Evolutionary conservation across 2,888 invertebrate genomes (phyloP), one percentile per base, ranked within the genome.

Genomic region (Pseudococcus jackbeardsleyi): DNA sequence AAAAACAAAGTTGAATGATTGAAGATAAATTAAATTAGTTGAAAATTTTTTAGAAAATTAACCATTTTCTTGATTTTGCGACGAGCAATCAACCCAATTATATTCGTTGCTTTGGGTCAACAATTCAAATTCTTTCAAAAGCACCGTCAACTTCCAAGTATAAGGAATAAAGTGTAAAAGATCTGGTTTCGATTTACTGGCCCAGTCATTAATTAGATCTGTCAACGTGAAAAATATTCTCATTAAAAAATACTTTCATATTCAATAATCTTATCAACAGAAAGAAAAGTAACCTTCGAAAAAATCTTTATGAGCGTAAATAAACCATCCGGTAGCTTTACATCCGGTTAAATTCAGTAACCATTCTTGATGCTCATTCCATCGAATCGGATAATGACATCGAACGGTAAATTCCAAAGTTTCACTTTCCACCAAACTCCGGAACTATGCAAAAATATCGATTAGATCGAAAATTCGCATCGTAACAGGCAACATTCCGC

Each of bases 1-100:
- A 79, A 33, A 46, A 46, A 79, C 15, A 7, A 46, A 22, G 54
- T 48, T 48, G 7, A 39, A 39, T 39, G 7, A 39, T 6, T 39
- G 9, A 48, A 6, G 12, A 33, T 84, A 19, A 90, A 91, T 39
- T 39, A 3, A 39, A 7, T 6, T 39, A 39, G 7, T 39, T 39
- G 39, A 39, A 39, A 39, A 39, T 6, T 6, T 39, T n/a, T n/a
- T n/a, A 39, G 39, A 39, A 6, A 39, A 39, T 39, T 90, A 91
- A 92, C 97, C 95, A 92, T 98, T 98, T 92, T 98, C 98, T 91
- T 97, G 97, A 90, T 97, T 96, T 85, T 97, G 97, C 42, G 98
- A 98, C 88, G 98, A 97, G 91, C 99, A 99, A 92, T 99, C 99
- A 90, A 99, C 96, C 99, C 99, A 99, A 92, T 99, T 99, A 92